Evolutionary conservation across 2,888 invertebrate genomes (phyloP), one percentile per base, ranked within the genome.

Genomic region (Muschampia plurimacula): DNA sequence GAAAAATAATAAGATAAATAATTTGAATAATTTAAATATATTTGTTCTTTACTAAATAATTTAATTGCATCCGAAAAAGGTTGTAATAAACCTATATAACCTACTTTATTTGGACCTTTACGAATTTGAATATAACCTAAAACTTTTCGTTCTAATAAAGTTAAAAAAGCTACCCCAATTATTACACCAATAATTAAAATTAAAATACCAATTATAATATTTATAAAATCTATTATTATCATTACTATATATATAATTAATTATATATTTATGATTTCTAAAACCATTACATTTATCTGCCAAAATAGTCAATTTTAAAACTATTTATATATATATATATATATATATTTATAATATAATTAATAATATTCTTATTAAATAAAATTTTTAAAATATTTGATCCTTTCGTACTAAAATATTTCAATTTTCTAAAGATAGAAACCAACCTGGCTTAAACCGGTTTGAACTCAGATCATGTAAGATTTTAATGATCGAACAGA

Each of bases 391-490:
- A 84, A 90, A 95, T 95, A 95, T 90, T 91, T 91, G 91, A 95
- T 97, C 96, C 96, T 97, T 97, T 97, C 96, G 96, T 97, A 97
- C 96, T 96, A 96, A 95, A 95, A 95, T 94, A 95, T 95, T 86
- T 84, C 81, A 83, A 75, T 79, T 86, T 77, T 87, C 89, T 95
- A 95, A 96, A 96, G 96, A 97, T 97, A 97, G 96, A 97, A 97
- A 96, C 97, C 96, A 96, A 97, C 96, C 97, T 97, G 97, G 96
- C 96, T 97, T 84, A 96, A 96, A 93, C 96, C 97, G 97, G 96
- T 97, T 95, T 97, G 96, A 97, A 97, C 97, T 97, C 97, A 97
- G 96, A 97, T 97, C 97, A 97, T 96, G 97, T 97, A 97, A 96
- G 95, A 95, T 95, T 96, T 96, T 95, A 96, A 96, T 95, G 95